A percentile compares a stretch with the other conserved stretches of the same genome.
Evolutionary conservation across 1,140 invertebrate species (phyloP).

Genomic region (Psilanteris sp.): DNA sequence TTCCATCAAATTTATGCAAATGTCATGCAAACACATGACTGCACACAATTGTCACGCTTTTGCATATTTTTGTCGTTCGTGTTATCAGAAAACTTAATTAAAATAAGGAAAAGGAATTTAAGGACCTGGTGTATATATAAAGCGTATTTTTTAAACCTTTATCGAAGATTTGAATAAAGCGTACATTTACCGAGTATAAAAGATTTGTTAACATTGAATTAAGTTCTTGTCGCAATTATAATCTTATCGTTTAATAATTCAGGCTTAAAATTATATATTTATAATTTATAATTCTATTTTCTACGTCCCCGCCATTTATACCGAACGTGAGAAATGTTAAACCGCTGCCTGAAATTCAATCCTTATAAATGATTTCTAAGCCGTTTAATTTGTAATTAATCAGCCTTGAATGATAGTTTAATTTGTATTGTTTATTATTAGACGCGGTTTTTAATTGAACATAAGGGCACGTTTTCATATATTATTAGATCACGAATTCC

Average conservation of each 20-base stretch:
- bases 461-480: not conserved
- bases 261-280: no score
- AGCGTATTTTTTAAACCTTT: not conserved
- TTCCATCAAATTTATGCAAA: slow-evolving; percentile 59
- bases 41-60: slow-evolving; percentile 56
- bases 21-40: slow-evolving; percentile 56
- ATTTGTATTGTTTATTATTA: slow-evolving; percentile 22
- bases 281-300: slow-evolving; percentile 4
- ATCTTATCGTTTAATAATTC: no score
- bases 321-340: slow-evolving; percentile 37
- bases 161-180: no score
- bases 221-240: no score
- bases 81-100: slow-evolving; percentile 48
- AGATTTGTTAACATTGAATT: no score
- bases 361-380: slow-evolving; percentile 26
- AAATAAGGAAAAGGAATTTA: slow-evolving; percentile 35
- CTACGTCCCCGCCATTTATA: slow-evolving; percentile 10
- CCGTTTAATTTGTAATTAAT: slow-evolving; percentile 47
- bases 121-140: not conserved
- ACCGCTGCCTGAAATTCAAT: slow-evolving; percentile 44
- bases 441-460: not conserved
- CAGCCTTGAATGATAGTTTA: no score
- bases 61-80: slow-evolving; percentile 49
- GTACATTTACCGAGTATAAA: no score
- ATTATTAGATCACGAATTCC: no score